Evolutionary conservation across 2,113 vertebrate species (phyloP), one percentile per base, ranked within the genome.

Genomic region (Odontesthes bonariensis): DNA sequence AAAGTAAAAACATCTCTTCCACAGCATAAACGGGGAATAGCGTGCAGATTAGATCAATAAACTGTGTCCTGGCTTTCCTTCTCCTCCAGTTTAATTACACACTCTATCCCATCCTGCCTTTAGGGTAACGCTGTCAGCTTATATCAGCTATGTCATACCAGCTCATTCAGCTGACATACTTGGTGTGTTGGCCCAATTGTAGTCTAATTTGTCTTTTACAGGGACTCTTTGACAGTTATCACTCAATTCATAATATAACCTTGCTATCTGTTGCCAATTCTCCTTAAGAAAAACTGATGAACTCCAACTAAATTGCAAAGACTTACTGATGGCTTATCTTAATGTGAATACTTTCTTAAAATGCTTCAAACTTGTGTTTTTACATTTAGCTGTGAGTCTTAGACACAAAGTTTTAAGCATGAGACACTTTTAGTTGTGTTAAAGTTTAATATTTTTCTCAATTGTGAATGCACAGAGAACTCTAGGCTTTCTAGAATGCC

Each of bases 11-110:
- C 40, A 22, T 17, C 56, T 80, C 16, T 61, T 59, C 16, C 54
- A 12, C 11, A 11, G 55, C 32, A 31, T n/a, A 58, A 84, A 73
- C 35, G 69, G 5, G 38, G 22, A 75, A 68, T 38, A 49, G 14
- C 4, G 53, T 63, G 72, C 47, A 53, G 20, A 58, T 73, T 22
- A 53, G 71, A 73, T 85, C 80, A 75, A 85, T 82, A 81, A 54
- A 11, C 44, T 33, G 33, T 20, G 33, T 22, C 54, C 23, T 32
- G 38, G 13, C 49, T 63, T 60, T 44, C 31, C 66, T 8, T 49
- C 54, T 53, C 38, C 19, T 35, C 38, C 8, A 31, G 47, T 74
- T 84, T 72, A 55, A 70, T 78, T 55, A 58, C n/a, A 31, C 52
- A 23, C 0, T 12, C 58, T 7, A 20, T 31, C 55, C 65, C 16